These are phyloP conservation scores for Macropus fuliginosus DNA, from an alignment of 2,797 vertebrate species.

Conservation along the genomic window DNA sequence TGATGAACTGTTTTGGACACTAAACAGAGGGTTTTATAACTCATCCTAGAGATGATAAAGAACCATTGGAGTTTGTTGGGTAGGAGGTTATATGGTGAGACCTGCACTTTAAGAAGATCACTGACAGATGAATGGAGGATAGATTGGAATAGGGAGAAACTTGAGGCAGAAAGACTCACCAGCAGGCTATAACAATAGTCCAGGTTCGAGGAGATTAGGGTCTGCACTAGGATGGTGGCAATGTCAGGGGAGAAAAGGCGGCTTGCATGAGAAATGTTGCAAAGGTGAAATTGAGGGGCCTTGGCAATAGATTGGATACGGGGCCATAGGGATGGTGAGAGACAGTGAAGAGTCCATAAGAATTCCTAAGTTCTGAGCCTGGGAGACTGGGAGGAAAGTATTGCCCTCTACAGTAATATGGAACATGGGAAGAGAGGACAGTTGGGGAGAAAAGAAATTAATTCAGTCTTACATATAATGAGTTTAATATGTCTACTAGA, in stretches of 20 bases:
- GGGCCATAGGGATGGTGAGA: background rate
- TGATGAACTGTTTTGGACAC: background rate
- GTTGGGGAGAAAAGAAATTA: background rate
- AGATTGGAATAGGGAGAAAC: background rate
- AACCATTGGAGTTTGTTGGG: background rate
- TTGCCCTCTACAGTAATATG: background rate
- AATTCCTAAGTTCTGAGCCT: background rate
- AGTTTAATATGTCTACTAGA: background rate
- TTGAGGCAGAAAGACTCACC: background rate
- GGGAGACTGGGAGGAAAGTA: background rate
- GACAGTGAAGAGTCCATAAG: background rate
- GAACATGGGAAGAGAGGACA: background rate
- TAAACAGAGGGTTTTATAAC: background rate
- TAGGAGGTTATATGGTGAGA: background rate
- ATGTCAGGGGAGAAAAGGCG: background rate
- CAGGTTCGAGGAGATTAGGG: background rate
- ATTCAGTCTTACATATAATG: background rate
- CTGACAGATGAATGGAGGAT: background rate
- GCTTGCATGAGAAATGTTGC: background rate
- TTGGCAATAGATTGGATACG: background rate
- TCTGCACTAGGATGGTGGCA: background rate
- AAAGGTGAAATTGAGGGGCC: background rate
- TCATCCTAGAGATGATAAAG: background rate
- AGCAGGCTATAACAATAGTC: background rate
- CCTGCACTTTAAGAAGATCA: background rate